These are phyloP conservation scores for Platycheirus albimanus DNA, from an alignment of 2,888 invertebrate genomes.

Conservation along the genomic window DNA sequence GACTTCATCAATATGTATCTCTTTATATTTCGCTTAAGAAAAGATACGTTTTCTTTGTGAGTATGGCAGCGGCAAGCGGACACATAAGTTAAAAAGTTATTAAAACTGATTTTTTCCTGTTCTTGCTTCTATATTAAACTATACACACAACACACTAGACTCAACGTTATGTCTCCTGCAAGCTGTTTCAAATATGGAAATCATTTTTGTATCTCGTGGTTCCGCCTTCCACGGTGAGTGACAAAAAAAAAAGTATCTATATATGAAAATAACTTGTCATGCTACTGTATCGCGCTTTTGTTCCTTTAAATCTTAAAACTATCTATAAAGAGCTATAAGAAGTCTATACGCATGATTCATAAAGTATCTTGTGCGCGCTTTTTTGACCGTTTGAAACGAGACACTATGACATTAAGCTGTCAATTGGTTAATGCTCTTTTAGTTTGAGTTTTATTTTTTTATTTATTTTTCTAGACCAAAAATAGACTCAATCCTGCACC, in stretches of 20 bases:
- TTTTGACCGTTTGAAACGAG: slow-evolving; percentile 46
- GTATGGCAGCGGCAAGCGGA: neutral
- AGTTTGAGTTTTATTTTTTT: slow-evolving; percentile 34
- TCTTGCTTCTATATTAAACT: slow-evolving; percentile 25
- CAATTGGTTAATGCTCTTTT: slow-evolving; percentile 54
- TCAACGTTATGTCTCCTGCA: no score
- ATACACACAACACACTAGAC: slow-evolving; percentile 3
- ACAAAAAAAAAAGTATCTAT: slow-evolving; percentile 3
- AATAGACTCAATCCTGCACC: slow-evolving; percentile 52
- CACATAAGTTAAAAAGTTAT: slow-evolving; percentile 56
- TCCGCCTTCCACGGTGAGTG: slow-evolving; percentile 55
- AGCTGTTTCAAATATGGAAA: slow-evolving; percentile 66
- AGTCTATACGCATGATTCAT: slow-evolving; percentile 61
- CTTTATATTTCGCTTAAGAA: slow-evolving; percentile 3
- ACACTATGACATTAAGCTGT: slow-evolving; percentile 66
- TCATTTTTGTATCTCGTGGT: slow-evolving; percentile 64
- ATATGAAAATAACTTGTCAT: slow-evolving; percentile 45
- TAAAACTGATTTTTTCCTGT: slow-evolving; percentile 67
- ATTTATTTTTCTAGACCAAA: slow-evolving; percentile 45
- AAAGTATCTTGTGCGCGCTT: slow-evolving; percentile 31
- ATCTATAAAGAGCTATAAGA: slow-evolving; percentile 35
- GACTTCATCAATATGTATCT: slow-evolving; percentile 57
- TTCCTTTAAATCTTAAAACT: neutral
- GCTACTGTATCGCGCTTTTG: slow-evolving; percentile 42
- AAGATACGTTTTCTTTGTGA: slow-evolving; percentile 5